Conservation (phyloP, 2,113 vertebrate species). For the Sinocyclocheilus anophthalmus region DNA sequence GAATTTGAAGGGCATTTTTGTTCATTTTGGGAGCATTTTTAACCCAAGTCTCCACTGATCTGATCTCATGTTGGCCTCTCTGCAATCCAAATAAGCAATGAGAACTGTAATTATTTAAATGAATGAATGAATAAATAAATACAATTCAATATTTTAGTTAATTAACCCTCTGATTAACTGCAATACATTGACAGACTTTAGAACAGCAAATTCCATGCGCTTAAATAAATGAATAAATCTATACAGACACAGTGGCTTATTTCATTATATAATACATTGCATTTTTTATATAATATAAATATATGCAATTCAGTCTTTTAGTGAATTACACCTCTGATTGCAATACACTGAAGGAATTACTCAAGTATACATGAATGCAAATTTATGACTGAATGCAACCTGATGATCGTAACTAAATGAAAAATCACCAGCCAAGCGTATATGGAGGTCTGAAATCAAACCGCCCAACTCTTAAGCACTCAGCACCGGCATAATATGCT, state of each 20-base stretch:
- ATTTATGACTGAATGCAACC: not conserved
- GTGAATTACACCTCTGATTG: not conserved
- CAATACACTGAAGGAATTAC: not conserved
- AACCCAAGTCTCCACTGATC: not conserved
- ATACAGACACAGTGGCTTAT: not conserved
- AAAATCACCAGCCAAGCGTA: not conserved
- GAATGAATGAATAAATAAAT: not conserved
- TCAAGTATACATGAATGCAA: not conserved
- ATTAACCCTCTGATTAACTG: not conserved
- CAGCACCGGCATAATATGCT: not conserved
- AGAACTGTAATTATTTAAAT: not conserved
- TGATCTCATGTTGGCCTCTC: not conserved
- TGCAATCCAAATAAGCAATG: not conserved
- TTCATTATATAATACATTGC: not conserved
- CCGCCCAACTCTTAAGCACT: not conserved
- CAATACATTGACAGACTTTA: not conserved
- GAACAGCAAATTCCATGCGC: not conserved
- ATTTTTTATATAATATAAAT: not conserved
- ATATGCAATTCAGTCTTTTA: not conserved
- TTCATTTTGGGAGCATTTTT: not conserved
- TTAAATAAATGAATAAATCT: not conserved
- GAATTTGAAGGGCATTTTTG: not conserved
- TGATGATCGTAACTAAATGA: constrained; percentile 6
- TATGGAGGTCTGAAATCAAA: constrained; percentile 15
- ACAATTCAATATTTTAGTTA: not conserved